Base-by-base conservation (phyloP, 37 sponge, comb jelly and placozoan species). In the Agelas oroides region DNA sequence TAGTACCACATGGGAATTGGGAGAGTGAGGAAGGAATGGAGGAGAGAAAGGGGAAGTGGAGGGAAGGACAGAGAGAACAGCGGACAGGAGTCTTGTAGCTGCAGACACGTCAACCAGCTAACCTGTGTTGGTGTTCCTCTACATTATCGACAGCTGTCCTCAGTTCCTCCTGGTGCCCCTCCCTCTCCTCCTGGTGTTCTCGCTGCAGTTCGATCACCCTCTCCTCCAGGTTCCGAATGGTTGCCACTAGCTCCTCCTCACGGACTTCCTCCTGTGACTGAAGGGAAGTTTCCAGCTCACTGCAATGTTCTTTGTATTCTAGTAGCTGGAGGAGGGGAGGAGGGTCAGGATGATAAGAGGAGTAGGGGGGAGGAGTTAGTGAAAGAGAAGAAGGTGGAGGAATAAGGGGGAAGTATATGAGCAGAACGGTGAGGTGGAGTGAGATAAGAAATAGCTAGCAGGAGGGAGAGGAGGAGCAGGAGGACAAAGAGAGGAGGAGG, bases 111-210 rank as follows among this genome's bases (percentile, higher is more conserved):
- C n/a, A n/a, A n/a, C n/a, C n/a, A n/a, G n/a, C n/a, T n/a, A 46
- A 82, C 82, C 62, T 82, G 8, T 86, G 54, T 39, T 79, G 71
- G 30, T 86, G 37, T 35, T 79, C 59, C 53, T 87, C 83, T 39
- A 34, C 25, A 41, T 11, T 75, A 1, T 59, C 60, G 19, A 82
- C 35, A 5, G 71, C 41, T 36, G 40, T 34, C 60, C 33, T 76
- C 13, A 81, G 40, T 66, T 80, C 87, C 18, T 24, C 31, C 30
- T 53, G 81, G 38, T 68, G 39, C 19, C 14, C 2, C 25, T 80
- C 65, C n/a, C 33, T 24, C 18, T 13, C 27, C 36, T 75, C 77
- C 33, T 59, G 61, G 25, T 5, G 63, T 21, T 64, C 69, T 24
- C 17, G 16, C 27, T 32, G 40, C 31, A 73, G 14, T 65, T 70